Percentiles rank a stretch among this genome's conserved stretches.
Evolutionary conservation across 2,888 invertebrate species (phyloP).

Genomic region (Corbicula japonica): DNA sequence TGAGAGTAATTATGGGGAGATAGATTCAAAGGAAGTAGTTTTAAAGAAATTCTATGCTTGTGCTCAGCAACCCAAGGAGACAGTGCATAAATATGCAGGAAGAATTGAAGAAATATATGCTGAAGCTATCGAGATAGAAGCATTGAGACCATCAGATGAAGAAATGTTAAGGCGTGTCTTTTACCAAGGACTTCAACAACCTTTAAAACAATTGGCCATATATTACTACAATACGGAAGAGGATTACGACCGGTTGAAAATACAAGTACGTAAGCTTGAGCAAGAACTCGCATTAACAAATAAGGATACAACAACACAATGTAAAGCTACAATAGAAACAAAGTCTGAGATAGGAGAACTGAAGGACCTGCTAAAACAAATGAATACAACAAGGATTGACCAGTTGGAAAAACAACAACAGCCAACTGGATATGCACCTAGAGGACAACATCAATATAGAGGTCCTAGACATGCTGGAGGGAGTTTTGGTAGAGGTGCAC

Average conservation of each 20-base stretch:
- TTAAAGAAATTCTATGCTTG: slow-evolving; percentile 29
- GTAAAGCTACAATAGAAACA: neutral
- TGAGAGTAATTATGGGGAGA: slow-evolving; percentile 23
- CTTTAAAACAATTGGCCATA: slow-evolving; percentile 11
- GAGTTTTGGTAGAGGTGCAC: too few relatives aligned
- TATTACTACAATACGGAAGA: slow-evolving; percentile 8
- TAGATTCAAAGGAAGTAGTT: slow-evolving; percentile 20
- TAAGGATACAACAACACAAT: neutral
- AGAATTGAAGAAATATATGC: slow-evolving; percentile 16
- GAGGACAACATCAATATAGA: too few relatives aligned
- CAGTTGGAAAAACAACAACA: slow-evolving; percentile 19
- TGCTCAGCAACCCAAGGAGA: slow-evolving; percentile 12
- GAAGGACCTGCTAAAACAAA: neutral
- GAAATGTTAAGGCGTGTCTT: slow-evolving; percentile 12
- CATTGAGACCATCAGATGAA: neutral
- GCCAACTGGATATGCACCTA: too few relatives aligned
- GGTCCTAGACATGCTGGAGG: too few relatives aligned
- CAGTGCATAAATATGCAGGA: slow-evolving; percentile 15
- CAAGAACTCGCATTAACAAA: neutral
- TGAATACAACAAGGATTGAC: slow-evolving; percentile 7
- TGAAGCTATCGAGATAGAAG: slow-evolving; percentile 9
- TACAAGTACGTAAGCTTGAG: slow-evolving; percentile 20
- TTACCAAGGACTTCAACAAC: slow-evolving; percentile 16
- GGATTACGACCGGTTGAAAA: slow-evolving; percentile 15
- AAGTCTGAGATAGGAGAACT: neutral